Evolutionary conservation across 2,113 vertebrate genomes (phyloP), one percentile per base, ranked within the genome.

Genomic region (Myrmecobius fasciatus): DNA sequence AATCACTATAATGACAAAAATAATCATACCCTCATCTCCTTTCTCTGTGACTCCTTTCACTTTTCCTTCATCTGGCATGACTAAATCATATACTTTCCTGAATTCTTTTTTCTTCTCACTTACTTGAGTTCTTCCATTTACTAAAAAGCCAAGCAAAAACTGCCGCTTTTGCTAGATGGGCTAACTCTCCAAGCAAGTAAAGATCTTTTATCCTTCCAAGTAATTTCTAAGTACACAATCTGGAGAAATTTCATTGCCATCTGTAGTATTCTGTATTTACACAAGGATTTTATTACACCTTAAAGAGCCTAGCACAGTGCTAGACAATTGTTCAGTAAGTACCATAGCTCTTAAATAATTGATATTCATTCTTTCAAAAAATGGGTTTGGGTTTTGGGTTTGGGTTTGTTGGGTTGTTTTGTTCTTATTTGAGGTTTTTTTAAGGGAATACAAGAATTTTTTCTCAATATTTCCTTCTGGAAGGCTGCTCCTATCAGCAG

Each of bases 1-100:
- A 95, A 91, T 93, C 90, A 96, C 94, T 91, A 95, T 26, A 83
- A 92, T 95, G 90, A 94, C 47, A 52, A 49, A 54, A 83, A 75
- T 60, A 91, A 92, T 88, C 83, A 52, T 1, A 48, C 10, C 83
- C 48, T 11, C 25, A 53, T 36, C 25, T 20, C 89, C 25, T 49
- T 36, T 5, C 11, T 53, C 95, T 52, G 17, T 46, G n/a, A 49
- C 56, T 56, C 54, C 93, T 75, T 46, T 24, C 28, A 43, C 46
- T 83, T 94, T 90, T 67, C 47, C 56, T 94, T 95, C 52, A 91
- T 51, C 47, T 9, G 25, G 92, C 92, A 60, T 36, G 43, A 83
- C 89, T 94, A 93, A 53, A 75, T 92, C 89, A 93, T 2, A 17
- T 28, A 89, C 3, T 90, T 49, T 43, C 52, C 52, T 54, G 0